Evolutionary conservation across 2,113 vertebrate genomes (phyloP), one percentile per base, ranked within the genome.

Genomic region (Coturnix japonica): DNA sequence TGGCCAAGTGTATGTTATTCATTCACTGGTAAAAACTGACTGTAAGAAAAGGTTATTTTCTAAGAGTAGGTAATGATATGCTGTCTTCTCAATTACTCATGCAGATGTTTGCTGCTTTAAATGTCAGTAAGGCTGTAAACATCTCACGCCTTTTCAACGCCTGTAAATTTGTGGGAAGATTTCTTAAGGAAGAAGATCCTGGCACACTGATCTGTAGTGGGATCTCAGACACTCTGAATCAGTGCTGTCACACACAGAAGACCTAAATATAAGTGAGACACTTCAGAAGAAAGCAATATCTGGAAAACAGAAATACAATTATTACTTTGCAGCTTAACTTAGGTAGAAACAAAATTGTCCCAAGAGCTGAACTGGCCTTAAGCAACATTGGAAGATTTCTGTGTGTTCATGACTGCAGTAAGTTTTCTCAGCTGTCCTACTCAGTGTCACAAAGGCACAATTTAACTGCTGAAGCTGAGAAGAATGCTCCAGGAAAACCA

Each of bases 21-120:
- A 71, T 76, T 90, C 64, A 66, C 69, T 77, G 26, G 25, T 66
- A 77, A 4, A 83, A 70, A 76, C 47, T 7, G 85, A 81, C 33
- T 67, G 89, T 39, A 89, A 14, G 87, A 89, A 39, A 41, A 77
- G 28, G 26, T 17, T 74, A 77, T 85, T 87, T 91, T 91, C 93
- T 80, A 74, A 53, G 49, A 33, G 23, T 70, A 65, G 23, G 10
- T 85, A 74, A 86, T 71, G 18, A 67, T 86, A 77, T 59, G 14
- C 11, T 66, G 64, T 28, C 56, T 81, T 25, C 51, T 59, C 33
- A 49, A 71, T 74, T 84, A 78, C 28, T 54, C 18, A 64, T 74
- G 23, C 21, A 77, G 33, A 21, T 59, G 5, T 89, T 86, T 74
- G 46, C 12, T 47, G 3, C n/a, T 76, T 80, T 85, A 77, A 85